phyloP scores from a whole-genome alignment of 2,888 invertebrate genomes.

The Flabesymbios commensalis region DNA sequence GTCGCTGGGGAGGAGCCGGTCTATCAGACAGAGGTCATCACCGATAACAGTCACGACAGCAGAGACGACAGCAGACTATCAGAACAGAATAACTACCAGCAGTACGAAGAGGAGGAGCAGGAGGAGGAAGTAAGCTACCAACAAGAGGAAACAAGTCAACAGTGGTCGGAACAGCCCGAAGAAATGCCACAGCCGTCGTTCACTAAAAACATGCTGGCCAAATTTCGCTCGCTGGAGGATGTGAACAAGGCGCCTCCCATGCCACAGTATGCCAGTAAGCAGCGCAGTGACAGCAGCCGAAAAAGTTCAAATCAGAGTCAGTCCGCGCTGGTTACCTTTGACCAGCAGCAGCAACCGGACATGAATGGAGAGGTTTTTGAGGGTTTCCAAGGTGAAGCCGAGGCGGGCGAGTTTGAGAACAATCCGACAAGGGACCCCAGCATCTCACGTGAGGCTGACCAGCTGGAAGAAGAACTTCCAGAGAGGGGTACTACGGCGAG shows the following conservation, averaged over 20 bases:
- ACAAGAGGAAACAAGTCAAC: too few relatives aligned
- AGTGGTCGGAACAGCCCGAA: conserved; percentile 10
- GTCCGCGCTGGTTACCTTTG: neutral
- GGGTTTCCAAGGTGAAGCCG: too few relatives aligned
- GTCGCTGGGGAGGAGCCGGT: neutral
- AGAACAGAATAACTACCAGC: neutral
- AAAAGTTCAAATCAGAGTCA: neutral
- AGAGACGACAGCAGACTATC: neutral
- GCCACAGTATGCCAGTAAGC: conserved; percentile 15
- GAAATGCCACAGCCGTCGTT: conserved; percentile 27
- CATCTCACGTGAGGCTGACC: conserved; percentile 62
- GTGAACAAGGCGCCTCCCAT: conserved; percentile 24
- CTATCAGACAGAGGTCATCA: neutral
- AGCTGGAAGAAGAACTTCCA: conserved; percentile 55
- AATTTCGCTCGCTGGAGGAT: conserved; percentile 37
- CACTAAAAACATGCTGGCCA: conserved; percentile 30
- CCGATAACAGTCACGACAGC: neutral
- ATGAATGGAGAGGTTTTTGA: neutral
- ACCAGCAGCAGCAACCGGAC: neutral
- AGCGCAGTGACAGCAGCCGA: conserved; percentile 1
- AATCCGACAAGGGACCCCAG: conserved; percentile 44
- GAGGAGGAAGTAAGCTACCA: neutral
- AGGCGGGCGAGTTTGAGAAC: neutral
- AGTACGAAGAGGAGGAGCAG: neutral
- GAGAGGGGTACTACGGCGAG: conserved; percentile 76